phyloP scores from a whole-genome alignment of 2,113 vertebrate species.

The Pollachius pollachius region DNA sequence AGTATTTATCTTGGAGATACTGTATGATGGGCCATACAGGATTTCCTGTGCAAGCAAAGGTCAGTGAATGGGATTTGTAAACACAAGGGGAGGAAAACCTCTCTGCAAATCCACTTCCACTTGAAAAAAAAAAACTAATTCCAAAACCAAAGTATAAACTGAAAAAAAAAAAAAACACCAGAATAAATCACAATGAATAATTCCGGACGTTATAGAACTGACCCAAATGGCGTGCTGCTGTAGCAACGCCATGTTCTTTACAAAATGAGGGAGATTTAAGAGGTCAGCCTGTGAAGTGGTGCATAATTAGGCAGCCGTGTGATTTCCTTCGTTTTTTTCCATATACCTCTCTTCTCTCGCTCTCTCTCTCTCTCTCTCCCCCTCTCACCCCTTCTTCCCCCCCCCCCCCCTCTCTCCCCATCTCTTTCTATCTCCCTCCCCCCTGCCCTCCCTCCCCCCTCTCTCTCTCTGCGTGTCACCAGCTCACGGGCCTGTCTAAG shows the following conservation, averaged over 20 bases:
- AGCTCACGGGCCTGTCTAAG: constrained; percentile 48
- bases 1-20: constrained; percentile 77
- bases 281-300: too few species aligned
- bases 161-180: constrained; percentile 2
- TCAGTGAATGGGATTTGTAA: constrained; percentile 70
- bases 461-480: neutral
- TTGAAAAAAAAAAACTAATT: neutral
- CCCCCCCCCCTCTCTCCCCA: neutral
- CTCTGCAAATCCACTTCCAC: constrained; percentile 21
- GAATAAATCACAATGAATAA: neutral
- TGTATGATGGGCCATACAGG: constrained; percentile 73
- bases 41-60: constrained; percentile 75
- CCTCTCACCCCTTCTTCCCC: neutral
- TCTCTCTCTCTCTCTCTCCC: neutral
- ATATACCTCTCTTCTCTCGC: too few species aligned
- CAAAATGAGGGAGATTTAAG: too few species aligned
- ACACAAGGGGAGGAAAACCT: constrained; percentile 58
- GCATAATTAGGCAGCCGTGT: too few species aligned
- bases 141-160: neutral
- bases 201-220: neutral
- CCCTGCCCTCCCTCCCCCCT: neutral
- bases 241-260: too few species aligned
- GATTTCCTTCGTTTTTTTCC: too few species aligned
- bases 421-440: neutral
- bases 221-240: too few species aligned